Evolutionary conservation across 1,140 invertebrate genomes (phyloP), one percentile per base, ranked within the genome.

Genomic region (Tachypleus tridentatus): DNA sequence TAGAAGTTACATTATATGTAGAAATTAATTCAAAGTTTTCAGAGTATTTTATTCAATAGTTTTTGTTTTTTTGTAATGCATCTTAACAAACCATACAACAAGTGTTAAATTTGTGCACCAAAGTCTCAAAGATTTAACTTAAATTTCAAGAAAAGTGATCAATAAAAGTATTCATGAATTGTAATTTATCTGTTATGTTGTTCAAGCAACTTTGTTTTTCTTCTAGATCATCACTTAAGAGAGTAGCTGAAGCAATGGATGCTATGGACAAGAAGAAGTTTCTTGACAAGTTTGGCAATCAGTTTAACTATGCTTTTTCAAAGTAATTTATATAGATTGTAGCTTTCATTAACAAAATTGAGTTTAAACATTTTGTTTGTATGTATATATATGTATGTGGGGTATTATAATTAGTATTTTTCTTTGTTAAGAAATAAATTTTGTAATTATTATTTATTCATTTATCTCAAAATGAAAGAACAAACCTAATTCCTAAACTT

Each of bases 271-370:
- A 75, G 53, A 79, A 79, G 64, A 75, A 73, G 70, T 74, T 75
- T 56, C 71, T 75, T 63, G 81, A 83, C 65, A 83, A 82, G 73
- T 83, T 80, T 76, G 80, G 78, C 5, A 80, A 83, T 69, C 80
- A 82, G 69, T 83, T 80, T 70, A 79, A 82, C 71, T 83, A 82
- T 66, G 69, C 74, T 58, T 4, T 57, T 4, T 60, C 8, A 29
- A 29, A 29, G 29, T 29, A 29, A 29, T 29, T 29, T 29, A 29
- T 29, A 29, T 29, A 29, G 29, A 29, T 29, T 29, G 29, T 29
- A 29, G 29, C 29, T 29, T 29, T 29, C 29, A 29, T 29, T 29
- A 29, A 29, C 29, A 29, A 29, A 29, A 29, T 29, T 29, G 29
- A 29, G 29, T 29, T 29, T 29, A 29, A 29, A 29, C 29, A 29